Evolutionary conservation across 64 coral and sea anemone genomes (phyloP).

Genomic region (Montipora efflorescens): DNA sequence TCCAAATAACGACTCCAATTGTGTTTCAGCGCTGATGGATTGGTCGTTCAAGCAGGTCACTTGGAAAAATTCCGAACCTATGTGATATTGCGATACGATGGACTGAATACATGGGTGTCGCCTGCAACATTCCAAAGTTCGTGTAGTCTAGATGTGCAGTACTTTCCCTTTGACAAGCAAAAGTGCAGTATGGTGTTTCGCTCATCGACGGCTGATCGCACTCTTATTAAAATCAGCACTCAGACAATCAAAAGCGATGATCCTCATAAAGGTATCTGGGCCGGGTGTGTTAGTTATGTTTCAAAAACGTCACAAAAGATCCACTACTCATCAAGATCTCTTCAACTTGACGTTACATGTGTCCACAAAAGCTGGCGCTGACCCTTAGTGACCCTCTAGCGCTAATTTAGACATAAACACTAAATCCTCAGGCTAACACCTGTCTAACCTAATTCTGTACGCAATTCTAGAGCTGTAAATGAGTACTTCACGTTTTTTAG

Average conservation of each 20-base stretch:
- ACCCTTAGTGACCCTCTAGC: no score
- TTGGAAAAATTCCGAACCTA: constrained; percentile 71
- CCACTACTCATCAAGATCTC: no score
- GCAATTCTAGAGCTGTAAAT: no score
- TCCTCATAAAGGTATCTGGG: constrained; percentile 7
- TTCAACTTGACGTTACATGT: no score
- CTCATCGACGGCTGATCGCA: constrained; percentile 25
- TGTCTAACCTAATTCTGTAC: no score
- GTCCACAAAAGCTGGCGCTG: no score
- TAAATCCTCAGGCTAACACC: no score
- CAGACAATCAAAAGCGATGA: neutral
- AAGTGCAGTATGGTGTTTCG: constrained; percentile 29
- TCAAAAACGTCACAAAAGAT: no score
- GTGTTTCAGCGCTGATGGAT: constrained; percentile 61
- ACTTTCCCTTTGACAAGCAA: constrained; percentile 88
- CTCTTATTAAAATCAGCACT: neutral
- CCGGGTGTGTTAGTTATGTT: no score
- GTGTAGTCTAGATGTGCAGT: constrained; percentile 70
- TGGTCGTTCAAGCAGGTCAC: constrained; percentile 41
- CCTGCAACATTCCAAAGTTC: constrained; percentile 69
- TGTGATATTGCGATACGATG: constrained; percentile 61
- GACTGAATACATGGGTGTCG: constrained; percentile 61
- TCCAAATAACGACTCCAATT: neutral
- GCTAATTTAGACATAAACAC: no score
- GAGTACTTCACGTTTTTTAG: no score